Base-by-base conservation (phyloP, 2,888 invertebrate genomes). In the Liopterus haemorrhoidalis region DNA sequence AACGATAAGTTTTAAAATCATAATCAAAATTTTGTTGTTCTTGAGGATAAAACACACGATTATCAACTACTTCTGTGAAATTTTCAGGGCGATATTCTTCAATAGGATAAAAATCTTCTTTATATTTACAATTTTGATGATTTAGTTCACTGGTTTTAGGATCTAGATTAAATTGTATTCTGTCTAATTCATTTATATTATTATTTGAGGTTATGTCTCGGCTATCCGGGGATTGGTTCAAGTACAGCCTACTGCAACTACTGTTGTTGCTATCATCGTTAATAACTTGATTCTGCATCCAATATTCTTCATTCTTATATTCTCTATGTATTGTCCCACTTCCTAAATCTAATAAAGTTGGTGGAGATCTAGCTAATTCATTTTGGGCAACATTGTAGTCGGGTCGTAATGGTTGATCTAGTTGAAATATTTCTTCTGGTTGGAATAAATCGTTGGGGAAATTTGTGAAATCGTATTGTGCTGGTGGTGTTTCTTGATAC, bases 371-470 rank as follows among this genome's bases (percentile, higher is more conserved):
- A 8, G 76, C 61, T 0, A 73, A 63, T 5, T 70, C 66, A 46
- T 65, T 70, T 52, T 75, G 75, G 49, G 72, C 66, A 0, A 63
- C 56, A 2, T 72, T 67, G 52, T 76, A 81, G 57, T 82, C 81
- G 1, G 79, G 68, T 54, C 81, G 70, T 25, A 84, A 72, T 0
- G 84, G 84, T 59, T 84, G 83, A 58, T 84, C 84, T 46, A 84
- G 65, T 61, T 84, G 83, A 65, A 85, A 85, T 50, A 85, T 84
- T 64, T 85, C 84, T 59, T 84, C 84, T 0, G 85, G 83, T 59
- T 83, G 83, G 61, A 84, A 84, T 18, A 83, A 70, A 57, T 85
- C 83, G 28, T 77, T 75, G 32, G 81, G 69, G 27, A 45, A 45
- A 1, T 73, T 67, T 1, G 74, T 70, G 41, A 81, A 78, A 56